Evolutionary conservation across 1,140 invertebrate genomes (phyloP).

Genomic region (Calosoma granatense): DNA sequence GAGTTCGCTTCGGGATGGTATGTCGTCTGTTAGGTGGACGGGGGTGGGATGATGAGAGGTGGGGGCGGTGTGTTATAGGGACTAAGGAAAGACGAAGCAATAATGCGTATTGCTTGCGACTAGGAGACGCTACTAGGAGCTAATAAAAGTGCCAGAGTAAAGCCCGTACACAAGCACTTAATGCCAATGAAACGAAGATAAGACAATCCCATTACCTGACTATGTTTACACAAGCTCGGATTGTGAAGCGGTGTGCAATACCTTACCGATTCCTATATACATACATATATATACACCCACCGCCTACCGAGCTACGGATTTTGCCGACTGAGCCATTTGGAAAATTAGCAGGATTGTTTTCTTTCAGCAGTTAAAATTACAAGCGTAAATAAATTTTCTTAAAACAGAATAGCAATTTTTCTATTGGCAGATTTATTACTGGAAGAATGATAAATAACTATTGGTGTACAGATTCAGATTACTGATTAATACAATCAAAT

Average conservation of each 20-base stretch:
- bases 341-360: not conserved
- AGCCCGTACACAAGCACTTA: slow-evolving; percentile 18
- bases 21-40: too few species aligned
- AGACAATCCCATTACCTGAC: slow-evolving; percentile 25
- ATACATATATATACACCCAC: not conserved
- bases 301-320: not conserved
- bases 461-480: too few species aligned
- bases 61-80: slow-evolving; percentile 7
- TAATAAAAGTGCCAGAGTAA: slow-evolving; percentile 21
- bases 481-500: too few species aligned
- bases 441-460: too few species aligned
- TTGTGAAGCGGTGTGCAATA: not conserved
- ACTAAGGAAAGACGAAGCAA: slow-evolving; percentile 19
- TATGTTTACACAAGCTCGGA: slow-evolving; percentile 20
- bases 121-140: slow-evolving; percentile 14
- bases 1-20: too few species aligned
- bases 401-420: too few species aligned
- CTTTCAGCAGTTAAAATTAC: too few species aligned
- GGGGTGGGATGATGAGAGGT: too few species aligned
- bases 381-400: too few species aligned
- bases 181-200: slow-evolving; percentile 26
- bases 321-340: not conserved
- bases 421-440: too few species aligned
- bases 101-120: slow-evolving; percentile 19
- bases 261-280: too few species aligned